Percentiles rank a stretch among this genome's conserved stretches.
These are phyloP conservation scores for Eptesicus fuscus DNA, from an alignment of 2,113 vertebrate species.

Conservation along the genomic window DNA sequence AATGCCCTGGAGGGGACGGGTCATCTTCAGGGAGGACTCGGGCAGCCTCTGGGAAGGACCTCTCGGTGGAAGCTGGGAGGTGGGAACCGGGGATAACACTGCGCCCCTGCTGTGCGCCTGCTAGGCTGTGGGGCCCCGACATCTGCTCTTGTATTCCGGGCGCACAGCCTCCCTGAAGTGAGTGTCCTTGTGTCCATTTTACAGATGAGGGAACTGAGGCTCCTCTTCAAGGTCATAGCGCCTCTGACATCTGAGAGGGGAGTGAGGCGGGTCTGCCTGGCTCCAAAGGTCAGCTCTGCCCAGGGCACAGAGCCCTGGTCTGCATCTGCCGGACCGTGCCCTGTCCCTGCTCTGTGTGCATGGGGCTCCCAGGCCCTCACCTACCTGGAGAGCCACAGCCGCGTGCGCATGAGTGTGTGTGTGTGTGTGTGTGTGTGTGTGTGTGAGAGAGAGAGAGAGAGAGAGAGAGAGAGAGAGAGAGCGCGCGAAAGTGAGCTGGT, in stretches of 20 bases:
- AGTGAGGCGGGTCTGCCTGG: not conserved
- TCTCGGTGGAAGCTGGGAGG: not conserved
- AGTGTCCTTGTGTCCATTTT: not conserved
- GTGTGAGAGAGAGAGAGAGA: too few species aligned
- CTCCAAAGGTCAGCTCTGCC: not conserved
- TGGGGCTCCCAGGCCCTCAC: fast-evolving
- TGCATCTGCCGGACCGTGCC: fast-evolving
- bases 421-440: too few species aligned
- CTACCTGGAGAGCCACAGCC: not conserved
- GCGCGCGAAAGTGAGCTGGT: not conserved
- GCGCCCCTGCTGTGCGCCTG: not conserved
- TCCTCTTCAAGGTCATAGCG: not conserved
- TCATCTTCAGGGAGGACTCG: not conserved
- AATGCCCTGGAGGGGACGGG: fast-evolving
- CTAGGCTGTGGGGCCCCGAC: not conserved
- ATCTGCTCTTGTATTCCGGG: not conserved
- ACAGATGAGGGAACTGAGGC: not conserved
- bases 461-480: not conserved
- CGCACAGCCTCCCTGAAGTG: not conserved
- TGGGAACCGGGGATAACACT: not conserved
- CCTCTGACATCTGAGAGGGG: not conserved
- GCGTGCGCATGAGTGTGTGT: too few species aligned
- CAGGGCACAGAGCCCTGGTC: not conserved
- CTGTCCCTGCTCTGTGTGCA: fast-evolving
- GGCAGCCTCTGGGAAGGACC: not conserved